Conservation (phyloP, 2,113 vertebrate genomes). For the Rousettus leschenaultii region DNA sequence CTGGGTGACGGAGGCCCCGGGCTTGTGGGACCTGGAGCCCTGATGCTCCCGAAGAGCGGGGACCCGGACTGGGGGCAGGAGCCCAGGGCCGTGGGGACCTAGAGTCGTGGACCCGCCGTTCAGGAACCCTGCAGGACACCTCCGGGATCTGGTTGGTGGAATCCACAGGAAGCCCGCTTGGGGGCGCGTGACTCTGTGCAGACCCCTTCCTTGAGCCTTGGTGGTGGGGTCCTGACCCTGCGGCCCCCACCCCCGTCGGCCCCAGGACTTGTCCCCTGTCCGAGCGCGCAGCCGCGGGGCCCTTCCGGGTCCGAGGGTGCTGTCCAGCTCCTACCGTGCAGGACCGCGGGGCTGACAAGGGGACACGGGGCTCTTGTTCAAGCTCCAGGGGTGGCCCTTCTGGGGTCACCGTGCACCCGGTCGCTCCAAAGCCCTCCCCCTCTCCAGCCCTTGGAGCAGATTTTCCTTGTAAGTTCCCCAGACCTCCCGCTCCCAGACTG, state of each 20-base stretch:
- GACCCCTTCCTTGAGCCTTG: background rate
- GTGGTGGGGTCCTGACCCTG: rapidly evolving
- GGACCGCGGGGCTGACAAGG: background rate
- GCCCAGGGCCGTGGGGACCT: background rate
- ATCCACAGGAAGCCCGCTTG: background rate
- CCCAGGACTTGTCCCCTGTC: too few relatives aligned
- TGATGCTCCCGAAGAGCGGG: background rate
- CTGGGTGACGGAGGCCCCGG: background rate
- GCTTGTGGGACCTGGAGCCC: background rate
- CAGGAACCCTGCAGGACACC: background rate
- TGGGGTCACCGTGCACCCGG: too few relatives aligned
- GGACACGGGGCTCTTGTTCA: background rate
- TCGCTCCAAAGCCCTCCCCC: background rate
- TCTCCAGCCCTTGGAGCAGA: background rate
- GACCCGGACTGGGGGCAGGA: background rate
- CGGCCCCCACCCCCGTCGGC: background rate
- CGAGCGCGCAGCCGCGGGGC: background rate
- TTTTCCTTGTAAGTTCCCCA: background rate
- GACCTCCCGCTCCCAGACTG: too few relatives aligned
- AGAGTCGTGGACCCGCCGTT: background rate
- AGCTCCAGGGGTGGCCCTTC: background rate
- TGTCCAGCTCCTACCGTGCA: too few relatives aligned
- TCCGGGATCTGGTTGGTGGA: background rate
- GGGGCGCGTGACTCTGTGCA: rapidly evolving
- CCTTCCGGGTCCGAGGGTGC: background rate